Percentiles rank a stretch among this genome's conserved stretches.
Conservation (phyloP, 1,140 invertebrate genomes). For the Eupristina koningsbergeri region DNA sequence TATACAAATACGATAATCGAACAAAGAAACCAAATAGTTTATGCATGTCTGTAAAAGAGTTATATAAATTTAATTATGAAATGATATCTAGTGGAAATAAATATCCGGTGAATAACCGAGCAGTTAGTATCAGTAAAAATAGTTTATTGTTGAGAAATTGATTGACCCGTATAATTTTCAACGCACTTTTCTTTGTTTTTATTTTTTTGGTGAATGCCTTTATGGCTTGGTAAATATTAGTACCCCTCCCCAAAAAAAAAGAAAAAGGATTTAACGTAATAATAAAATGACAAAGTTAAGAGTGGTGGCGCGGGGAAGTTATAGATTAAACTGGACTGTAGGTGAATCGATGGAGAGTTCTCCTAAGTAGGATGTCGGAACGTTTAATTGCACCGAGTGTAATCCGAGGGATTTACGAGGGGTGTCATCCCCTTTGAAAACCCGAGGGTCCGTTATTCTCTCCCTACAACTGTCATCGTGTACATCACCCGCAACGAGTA, state of each 20-base stretch:
- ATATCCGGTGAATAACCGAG: no score
- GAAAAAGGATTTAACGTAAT: background rate
- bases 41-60: no score
- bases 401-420: conserved; percentile 50
- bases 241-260: no score
- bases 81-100: no score
- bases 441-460: conserved; percentile 7
- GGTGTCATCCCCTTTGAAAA: background rate
- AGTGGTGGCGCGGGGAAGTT: no score
- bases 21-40: no score
- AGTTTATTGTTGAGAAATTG: no score
- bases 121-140: no score
- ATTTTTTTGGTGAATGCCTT: background rate
- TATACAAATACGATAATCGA: no score
- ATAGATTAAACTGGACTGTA: no score
- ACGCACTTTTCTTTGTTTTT: no score
- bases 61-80: no score
- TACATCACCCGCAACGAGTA: conserved; percentile 20
- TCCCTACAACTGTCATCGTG: conserved; percentile 22
- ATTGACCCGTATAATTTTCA: background rate
- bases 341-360: conserved; percentile 41
- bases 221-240: background rate
- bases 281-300: background rate
- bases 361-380: conserved; percentile 48
- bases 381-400: conserved; percentile 52